Percentiles rank a stretch among this genome's conserved stretches.
Evolutionary conservation across 2,797 vertebrate genomes (phyloP).

Genomic region (Eospalax fontanierii): DNA sequence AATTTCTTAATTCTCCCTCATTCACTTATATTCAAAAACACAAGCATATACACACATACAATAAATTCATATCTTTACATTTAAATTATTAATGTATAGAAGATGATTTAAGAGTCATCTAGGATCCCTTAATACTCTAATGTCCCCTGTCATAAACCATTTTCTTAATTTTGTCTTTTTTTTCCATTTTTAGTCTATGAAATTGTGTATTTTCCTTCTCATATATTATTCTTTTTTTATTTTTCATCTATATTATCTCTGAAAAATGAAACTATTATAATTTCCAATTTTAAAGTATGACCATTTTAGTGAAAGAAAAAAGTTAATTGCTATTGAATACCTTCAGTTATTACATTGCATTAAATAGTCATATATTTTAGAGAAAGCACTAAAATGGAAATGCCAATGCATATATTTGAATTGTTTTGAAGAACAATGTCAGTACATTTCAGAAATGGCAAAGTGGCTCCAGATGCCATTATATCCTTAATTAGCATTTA

Average conservation of each 20-base stretch:
- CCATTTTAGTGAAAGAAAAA: not conserved
- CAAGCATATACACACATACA: too few relatives aligned
- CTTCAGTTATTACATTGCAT: conserved; percentile 9
- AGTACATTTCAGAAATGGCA: not conserved
- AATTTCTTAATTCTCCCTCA: not conserved
- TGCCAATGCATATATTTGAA: not conserved
- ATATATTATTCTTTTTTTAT: too few relatives aligned
- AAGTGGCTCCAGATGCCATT: not conserved
- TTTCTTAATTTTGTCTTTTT: not conserved
- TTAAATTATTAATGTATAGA: too few relatives aligned
- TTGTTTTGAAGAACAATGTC: not conserved
- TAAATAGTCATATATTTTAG: conserved; percentile 17
- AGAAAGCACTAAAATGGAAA: conserved; percentile 4
- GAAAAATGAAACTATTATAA: not conserved
- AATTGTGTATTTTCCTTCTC: not conserved
- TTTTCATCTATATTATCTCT: not conserved
- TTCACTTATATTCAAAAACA: not conserved
- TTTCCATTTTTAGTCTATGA: not conserved
- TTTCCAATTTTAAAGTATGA: not conserved
- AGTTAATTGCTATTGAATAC: not conserved
- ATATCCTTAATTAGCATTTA: conserved; percentile 12
- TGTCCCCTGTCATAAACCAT: too few relatives aligned
- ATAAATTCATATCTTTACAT: too few relatives aligned
- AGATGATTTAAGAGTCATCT: too few relatives aligned
- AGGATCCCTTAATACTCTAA: too few relatives aligned